These are phyloP conservation scores for Temnothorax rugatulus DNA, from an alignment of 2,888 invertebrate species.

Conservation along the genomic window DNA sequence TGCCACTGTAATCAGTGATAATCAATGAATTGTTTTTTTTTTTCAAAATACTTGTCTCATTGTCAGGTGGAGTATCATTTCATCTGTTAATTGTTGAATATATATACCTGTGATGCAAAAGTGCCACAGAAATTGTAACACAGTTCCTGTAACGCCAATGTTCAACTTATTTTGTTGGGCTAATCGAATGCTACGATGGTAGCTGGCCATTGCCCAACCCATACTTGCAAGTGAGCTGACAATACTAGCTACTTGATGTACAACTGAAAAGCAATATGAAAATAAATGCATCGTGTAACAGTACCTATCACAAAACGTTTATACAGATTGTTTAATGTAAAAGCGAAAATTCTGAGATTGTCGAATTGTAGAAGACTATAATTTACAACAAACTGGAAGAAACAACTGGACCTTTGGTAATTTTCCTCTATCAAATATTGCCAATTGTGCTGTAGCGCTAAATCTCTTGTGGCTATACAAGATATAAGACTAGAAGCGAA, in stretches of 20 bases:
- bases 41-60: constrained; percentile 18
- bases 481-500: constrained; percentile 51
- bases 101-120: constrained; percentile 91
- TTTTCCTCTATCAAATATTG: background rate
- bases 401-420: background rate
- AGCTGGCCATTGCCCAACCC: constrained; percentile 96
- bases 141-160: constrained; percentile 91
- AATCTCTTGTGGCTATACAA: background rate
- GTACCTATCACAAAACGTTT: background rate
- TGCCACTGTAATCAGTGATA: constrained; percentile 89
- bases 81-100: constrained; percentile 36
- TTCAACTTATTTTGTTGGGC: constrained; percentile 93
- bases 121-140: constrained; percentile 94
- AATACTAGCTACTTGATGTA: constrained; percentile 91
- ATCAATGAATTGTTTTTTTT: background rate
- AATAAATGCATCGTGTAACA: constrained; percentile 33
- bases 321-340: constrained; percentile 49
- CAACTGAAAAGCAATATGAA: constrained; percentile 83
- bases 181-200: constrained; percentile 93
- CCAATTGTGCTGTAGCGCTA: background rate
- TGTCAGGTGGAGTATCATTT: background rate
- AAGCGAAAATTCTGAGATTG: background rate
- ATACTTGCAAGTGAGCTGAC: constrained; percentile 94
- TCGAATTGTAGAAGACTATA: background rate
- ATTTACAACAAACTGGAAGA: background rate